Conservation (phyloP, 2,113 vertebrate genomes). For the Pseudorectes ferrugineus region DNA sequence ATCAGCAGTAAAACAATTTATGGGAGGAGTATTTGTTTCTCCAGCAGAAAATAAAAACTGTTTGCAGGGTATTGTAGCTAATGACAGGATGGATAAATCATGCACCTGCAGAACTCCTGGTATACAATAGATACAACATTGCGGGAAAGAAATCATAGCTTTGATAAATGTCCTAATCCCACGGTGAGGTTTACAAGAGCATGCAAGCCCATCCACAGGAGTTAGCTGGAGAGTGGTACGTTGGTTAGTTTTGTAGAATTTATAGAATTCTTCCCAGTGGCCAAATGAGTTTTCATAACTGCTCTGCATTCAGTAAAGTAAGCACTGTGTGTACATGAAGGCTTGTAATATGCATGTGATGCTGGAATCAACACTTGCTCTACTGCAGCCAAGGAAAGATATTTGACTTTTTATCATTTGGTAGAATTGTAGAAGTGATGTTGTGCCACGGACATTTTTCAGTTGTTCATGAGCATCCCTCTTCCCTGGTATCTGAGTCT, state of each 20-base stretch:
- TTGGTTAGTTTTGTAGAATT: background rate
- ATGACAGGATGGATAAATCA: conserved; percentile 48
- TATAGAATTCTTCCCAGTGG: background rate
- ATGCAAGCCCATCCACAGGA: background rate
- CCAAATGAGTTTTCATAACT: background rate
- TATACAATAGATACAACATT: conserved; percentile 13
- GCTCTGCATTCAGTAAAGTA: background rate
- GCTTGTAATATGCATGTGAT: background rate
- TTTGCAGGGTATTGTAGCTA: conserved; percentile 45
- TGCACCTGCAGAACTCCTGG: conserved; percentile 25
- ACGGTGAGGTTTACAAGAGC: background rate
- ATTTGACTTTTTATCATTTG: background rate
- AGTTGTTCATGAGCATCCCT: background rate
- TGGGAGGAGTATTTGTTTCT: conserved; percentile 47
- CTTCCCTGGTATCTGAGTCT: background rate
- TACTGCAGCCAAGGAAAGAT: background rate
- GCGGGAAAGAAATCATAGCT: conserved; percentile 19
- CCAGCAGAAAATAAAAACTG: conserved; percentile 27
- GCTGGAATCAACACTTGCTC: background rate
- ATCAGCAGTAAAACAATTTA: conserved; percentile 42
- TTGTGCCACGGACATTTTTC: background rate
- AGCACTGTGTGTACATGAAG: background rate
- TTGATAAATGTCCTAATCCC: conserved; percentile 44
- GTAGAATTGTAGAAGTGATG: background rate
- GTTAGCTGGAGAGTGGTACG: background rate